Evolutionary conservation across 2,888 invertebrate genomes (phyloP).

Genomic region (Chaetoderma sp.): DNA sequence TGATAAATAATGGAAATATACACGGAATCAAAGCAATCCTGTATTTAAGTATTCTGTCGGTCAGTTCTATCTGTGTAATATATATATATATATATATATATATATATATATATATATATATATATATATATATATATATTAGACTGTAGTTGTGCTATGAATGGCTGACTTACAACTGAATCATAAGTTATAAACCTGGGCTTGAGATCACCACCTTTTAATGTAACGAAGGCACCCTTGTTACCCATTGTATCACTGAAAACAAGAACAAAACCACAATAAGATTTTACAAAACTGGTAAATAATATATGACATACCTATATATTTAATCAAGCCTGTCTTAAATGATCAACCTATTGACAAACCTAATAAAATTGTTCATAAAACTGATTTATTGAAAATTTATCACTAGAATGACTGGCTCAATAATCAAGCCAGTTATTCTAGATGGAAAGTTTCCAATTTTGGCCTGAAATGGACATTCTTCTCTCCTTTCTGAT

Average conservation of each 20-base stretch:
- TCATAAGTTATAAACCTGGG: conserved; percentile 93
- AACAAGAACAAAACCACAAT: conserved; percentile 42
- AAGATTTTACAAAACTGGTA: neutral
- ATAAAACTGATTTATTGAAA: no score
- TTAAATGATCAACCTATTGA: neutral
- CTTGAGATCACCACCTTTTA: conserved; percentile 87
- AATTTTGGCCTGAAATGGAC: no score
- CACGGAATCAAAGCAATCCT: no score
- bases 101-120: neutral
- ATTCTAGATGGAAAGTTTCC: no score
- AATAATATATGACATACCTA: neutral
- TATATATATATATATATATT: conserved; percentile 2
- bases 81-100: neutral
- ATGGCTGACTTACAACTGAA: conserved; percentile 84
- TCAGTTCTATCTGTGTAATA: neutral
- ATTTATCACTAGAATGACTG: no score
- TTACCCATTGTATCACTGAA: conserved; percentile 98
- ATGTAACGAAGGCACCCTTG: conserved; percentile 95
- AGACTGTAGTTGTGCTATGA: neutral
- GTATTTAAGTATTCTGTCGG: neutral
- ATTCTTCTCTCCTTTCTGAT: no score
- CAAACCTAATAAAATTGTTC: neutral
- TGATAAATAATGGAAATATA: no score
- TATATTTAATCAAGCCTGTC: neutral
- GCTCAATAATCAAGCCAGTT: no score